Evolutionary conservation across 2,888 invertebrate species (phyloP).

Genomic region (Parapristionchus giblindavisi): DNA sequence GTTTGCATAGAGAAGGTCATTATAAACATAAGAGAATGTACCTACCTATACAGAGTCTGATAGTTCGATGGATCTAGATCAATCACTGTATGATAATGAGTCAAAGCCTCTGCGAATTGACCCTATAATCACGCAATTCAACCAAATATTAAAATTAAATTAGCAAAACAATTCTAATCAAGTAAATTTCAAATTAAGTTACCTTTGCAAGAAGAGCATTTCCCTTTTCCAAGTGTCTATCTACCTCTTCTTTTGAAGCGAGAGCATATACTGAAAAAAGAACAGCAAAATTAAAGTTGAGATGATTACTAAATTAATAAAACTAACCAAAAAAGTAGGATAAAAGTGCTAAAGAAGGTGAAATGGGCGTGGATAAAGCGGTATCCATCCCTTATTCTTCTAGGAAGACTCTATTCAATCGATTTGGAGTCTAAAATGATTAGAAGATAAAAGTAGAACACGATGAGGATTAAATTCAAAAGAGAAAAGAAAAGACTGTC

Average conservation of each 20-base stretch:
- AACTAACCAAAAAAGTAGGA: conserved; percentile 18
- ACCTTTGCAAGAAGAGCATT: conserved; percentile 84
- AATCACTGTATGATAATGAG: conserved; percentile 96
- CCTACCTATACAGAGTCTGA: conserved; percentile 92
- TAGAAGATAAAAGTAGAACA: conserved; percentile 1
- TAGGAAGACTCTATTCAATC: not conserved
- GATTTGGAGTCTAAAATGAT: not conserved
- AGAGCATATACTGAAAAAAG: conserved; percentile 44
- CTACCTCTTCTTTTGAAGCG: conserved; percentile 77
- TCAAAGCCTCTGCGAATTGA: conserved; percentile 91
- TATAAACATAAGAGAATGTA: not conserved
- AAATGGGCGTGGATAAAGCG: not conserved
- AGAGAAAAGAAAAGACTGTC: conserved; percentile 6
- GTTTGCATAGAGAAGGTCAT: not conserved
- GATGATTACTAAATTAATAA: not conserved
- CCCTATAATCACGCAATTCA: conserved; percentile 73
- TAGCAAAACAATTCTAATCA: not conserved
- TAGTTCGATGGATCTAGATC: conserved; percentile 96
- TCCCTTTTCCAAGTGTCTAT: conserved; percentile 91
- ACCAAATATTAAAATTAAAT: not conserved
- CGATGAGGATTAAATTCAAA: conserved; percentile 18
- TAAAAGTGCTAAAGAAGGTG: conserved; percentile 17
- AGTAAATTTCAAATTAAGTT: not conserved
- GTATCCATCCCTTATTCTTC: conserved; percentile 15
- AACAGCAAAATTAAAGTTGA: not conserved